Base-by-base conservation (phyloP, 1,140 invertebrate species). In the Camponotus pennsylvanicus region DNA sequence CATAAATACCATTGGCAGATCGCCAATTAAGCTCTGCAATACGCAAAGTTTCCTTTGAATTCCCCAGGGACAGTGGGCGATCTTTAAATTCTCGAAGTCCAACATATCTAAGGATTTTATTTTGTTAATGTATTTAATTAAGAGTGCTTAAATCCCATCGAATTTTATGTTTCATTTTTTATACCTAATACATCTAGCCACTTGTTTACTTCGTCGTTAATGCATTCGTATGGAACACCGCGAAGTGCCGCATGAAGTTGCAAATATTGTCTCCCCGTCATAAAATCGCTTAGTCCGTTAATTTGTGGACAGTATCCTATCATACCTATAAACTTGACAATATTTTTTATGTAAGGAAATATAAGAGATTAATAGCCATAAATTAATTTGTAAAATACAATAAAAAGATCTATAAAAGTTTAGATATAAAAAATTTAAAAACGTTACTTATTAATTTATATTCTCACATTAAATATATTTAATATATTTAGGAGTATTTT, bases 291-390 rank as follows among this genome's bases (percentile, higher is more conserved):
- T 45, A 99, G 94, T 5, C 98, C 98, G 95, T 98, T 97, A 95
- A 97, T 97, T 94, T 98, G 97, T 15, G 98, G 98, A 94, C 98
- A 98, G 91, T 98, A 98, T 18, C 97, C 97, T 85, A 98, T 96
- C 87, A 95, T 85, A 71, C 88, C 86, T 67, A 80, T 59, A 61
- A 92, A 91, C 82, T 90, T 73, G 6, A 87, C 6, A 49, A 67
- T 63, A 18, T 52, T 52, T 86, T 79, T 45, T 8, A 64, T 21
- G 37, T 27, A 66, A 66, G 15, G 15, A 49, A 6, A 21, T 42
- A 18, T 37, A 45, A 52, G 18, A n/a, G 15, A 52, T 1, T 49
- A 45, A 34, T 4, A 13, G 0, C 1, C 42, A 45, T 71, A 57
- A 21, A 13, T 5, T 21, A 27, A 77, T 32, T 49, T 55, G 15